Evolutionary conservation across 2,113 vertebrate genomes (phyloP).

Genomic region (Stegostoma tigrinum): DNA sequence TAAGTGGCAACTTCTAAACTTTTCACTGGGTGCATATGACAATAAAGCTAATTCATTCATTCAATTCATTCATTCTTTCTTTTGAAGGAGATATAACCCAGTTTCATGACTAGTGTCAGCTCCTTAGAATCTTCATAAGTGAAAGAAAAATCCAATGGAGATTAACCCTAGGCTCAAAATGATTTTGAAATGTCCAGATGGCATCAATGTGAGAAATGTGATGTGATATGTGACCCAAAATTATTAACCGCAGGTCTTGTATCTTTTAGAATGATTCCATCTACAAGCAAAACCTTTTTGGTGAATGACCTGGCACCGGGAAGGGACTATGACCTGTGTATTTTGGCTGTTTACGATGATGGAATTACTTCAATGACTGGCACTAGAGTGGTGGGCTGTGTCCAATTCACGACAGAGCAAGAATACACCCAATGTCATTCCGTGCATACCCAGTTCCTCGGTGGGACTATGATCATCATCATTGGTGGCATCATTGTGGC

Average conservation of each 20-base stretch:
- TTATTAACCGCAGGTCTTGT: background rate
- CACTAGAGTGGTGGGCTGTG: constrained; percentile 77
- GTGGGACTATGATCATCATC: constrained; percentile 92
- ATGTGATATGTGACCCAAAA: background rate
- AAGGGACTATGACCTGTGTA: constrained; percentile 82
- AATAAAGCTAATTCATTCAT: no score
- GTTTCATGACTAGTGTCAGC: background rate
- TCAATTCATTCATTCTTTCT: no score
- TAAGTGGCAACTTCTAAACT: no score
- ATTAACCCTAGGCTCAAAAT: background rate
- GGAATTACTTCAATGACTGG: constrained; percentile 73
- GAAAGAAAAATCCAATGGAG: background rate
- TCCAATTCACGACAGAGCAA: constrained; percentile 73
- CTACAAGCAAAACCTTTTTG: constrained; percentile 76
- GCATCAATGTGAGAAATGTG: background rate
- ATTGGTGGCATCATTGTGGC: constrained; percentile 91
- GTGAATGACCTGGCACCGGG: constrained; percentile 83
- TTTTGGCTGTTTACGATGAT: constrained; percentile 83
- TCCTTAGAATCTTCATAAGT: background rate
- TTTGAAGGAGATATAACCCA: background rate
- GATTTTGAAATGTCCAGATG: background rate
- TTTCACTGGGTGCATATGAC: no score
- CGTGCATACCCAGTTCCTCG: constrained; percentile 79
- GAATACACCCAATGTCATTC: constrained; percentile 73
- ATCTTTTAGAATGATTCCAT: constrained; percentile 75